Base-by-base conservation (phyloP, 2,113 vertebrate genomes). In the Otocyon megalotis region DNA sequence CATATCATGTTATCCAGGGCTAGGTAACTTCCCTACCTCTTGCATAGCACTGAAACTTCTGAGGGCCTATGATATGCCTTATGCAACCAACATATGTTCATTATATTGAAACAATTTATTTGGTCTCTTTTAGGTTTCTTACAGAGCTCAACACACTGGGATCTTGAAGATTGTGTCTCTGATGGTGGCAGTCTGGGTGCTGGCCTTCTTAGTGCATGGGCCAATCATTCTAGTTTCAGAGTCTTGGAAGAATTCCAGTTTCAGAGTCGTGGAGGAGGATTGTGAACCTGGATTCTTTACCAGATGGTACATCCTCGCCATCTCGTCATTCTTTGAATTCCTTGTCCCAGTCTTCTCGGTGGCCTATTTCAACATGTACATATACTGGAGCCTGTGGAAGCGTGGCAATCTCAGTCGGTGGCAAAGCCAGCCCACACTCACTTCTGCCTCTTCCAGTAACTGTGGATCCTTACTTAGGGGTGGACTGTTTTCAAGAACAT, bases 141-240 rank as follows among this genome's bases (percentile, higher is more conserved):
- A 99, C 97, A 98, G 99, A 98, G 98, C 98, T 14, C 99, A 98
- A 74, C 98, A 98, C 56, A 98, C 99, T 87, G 98, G 98, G 87
- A 98, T 97, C 0, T 92, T 97, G 87, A 99, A 95, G 88, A 99
- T 98, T 13, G 97, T 99, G 60, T 8, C 98, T 48, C 99, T 98
- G 98, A 99, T 99, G 99, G 96, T 98, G 90, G 98, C 98, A 0
- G 98, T 99, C 54, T 99, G 99, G 99, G 97, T 99, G 88, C 77
- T 99, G 37, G 99, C 99, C 28, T 99, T 99, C 93, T 98, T 99
- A 60, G 98, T 99, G 69, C 99, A 99, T 24, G 99, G 99, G 80
- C 99, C 99, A 0, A 98, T 99, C 37, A 99, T 99, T 93, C 98
- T 99, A 93, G 98, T 92, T 99, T 99, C 99, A 98, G 99, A 96